phyloP scores from a whole-genome alignment of 2,797 vertebrate species.

The Myotis findleyi region DNA sequence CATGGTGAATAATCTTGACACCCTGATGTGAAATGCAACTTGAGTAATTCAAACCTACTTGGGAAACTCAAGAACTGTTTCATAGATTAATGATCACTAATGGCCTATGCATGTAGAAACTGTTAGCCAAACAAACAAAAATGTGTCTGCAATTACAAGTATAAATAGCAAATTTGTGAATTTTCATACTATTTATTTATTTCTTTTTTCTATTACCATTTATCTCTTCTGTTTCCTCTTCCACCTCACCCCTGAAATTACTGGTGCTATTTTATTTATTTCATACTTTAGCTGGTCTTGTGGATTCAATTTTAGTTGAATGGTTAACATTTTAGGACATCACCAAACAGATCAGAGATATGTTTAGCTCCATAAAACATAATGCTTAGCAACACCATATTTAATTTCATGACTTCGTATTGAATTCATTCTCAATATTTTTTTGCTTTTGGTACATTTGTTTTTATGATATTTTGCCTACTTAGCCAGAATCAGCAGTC shows the following conservation, averaged over 20 bases:
- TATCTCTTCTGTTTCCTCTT: neutral
- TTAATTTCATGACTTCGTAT: conserved; percentile 3
- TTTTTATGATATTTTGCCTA: conserved; percentile 60
- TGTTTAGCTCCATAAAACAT: neutral
- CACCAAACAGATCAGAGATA: neutral
- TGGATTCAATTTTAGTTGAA: neutral
- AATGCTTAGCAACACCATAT: neutral
- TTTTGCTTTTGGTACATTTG: neutral
- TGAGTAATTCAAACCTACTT: conserved; percentile 48
- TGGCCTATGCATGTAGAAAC: neutral
- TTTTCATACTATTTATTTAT: neutral
- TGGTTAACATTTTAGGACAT: neutral
- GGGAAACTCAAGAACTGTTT: conserved; percentile 49
- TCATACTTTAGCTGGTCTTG: neutral
- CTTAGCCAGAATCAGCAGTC: neutral
- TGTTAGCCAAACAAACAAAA: conserved; percentile 33
- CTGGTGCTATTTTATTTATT: neutral
- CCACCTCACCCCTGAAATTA: neutral
- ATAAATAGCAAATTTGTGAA: conserved; percentile 11
- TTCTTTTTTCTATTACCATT: neutral
- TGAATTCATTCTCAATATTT: neutral
- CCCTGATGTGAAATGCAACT: conserved; percentile 33
- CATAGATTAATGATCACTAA: conserved; percentile 45
- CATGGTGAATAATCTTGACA: conserved; percentile 39
- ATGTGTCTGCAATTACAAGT: neutral